Conservation (phyloP, 2,797 vertebrate species). For the Oreonectes daqikongensis region DNA sequence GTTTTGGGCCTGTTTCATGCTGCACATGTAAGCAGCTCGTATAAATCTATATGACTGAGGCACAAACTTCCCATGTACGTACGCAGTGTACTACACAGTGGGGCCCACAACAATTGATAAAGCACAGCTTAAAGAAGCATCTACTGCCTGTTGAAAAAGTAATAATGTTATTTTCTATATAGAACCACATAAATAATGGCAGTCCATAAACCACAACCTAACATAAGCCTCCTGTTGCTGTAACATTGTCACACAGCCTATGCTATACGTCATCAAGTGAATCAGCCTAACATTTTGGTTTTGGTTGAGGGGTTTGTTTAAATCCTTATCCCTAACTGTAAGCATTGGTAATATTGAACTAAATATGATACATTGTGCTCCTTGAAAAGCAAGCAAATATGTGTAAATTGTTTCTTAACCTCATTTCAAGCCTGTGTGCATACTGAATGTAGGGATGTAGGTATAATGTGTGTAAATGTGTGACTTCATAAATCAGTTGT, state of each 20-base stretch:
- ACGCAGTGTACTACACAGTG: too few relatives aligned
- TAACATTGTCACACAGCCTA: neutral
- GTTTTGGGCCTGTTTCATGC: neutral
- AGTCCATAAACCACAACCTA: neutral
- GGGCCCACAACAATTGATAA: neutral
- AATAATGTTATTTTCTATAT: neutral
- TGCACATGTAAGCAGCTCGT: neutral
- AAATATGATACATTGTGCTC: neutral
- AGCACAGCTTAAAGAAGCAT: neutral
- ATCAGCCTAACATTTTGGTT: neutral
- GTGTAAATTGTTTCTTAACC: neutral
- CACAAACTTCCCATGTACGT: neutral
- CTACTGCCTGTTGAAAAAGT: neutral
- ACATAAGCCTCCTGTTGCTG: neutral
- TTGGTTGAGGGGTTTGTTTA: neutral
- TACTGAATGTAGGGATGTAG: constrained; percentile 22
- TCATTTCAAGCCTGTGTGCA: constrained; percentile 12
- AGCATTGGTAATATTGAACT: neutral
- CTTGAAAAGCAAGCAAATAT: constrained; percentile 5
- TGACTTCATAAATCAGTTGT: constrained; percentile 27
- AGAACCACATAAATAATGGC: neutral
- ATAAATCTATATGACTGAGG: neutral
- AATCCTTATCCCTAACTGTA: neutral
- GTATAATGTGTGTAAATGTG: neutral
- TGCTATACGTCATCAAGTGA: neutral